Evolutionary conservation across 1,140 invertebrate genomes (phyloP), one percentile per base, ranked within the genome.

Genomic region (Aphidius gifuensis): DNA sequence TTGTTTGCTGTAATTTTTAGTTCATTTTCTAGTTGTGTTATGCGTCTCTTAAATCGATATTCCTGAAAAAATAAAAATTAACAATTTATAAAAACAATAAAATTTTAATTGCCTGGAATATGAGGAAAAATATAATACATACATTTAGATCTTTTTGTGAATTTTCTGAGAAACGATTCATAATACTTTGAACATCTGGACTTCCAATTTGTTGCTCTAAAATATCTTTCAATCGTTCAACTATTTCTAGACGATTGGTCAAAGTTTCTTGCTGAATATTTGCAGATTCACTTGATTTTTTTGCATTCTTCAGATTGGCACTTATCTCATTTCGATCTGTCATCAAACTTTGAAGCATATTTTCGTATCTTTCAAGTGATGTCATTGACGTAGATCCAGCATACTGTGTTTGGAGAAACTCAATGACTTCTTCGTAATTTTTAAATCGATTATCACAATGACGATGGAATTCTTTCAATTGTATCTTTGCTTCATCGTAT

Each of bases 121-220:
- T 3, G 4, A 32, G 2, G 4, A 32, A 32, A 32, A 32, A 1
- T 4, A 32, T 4, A 32, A 32, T 32, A 32, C 23, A 1, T 32
- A 32, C 76, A 23, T 68, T 69, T 11, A 76, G 46, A 42, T 62
- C 67, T 38, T 66, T 67, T n/a, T 74, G 74, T 6, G 73, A 74
- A 53, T 71, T 68, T 60, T 69, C 73, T 0, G 74, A 74, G 57
- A 77, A 78, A 38, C 59, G 70, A 43, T 73, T 67, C 59, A 78
- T 67, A 6, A 76, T 64, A 16, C 68, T 69, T 21, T 76, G 66
- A 0, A 76, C 68, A 4, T 69, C 66, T 0, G 64, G 58, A 40
- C 62, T 69, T 3, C 76, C 76, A 21, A 78, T 78, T 55, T 77
- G 72, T 44, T 78, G 67, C 44, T 78, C 75, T 5, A 78, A 54